Conservation (phyloP, 2,113 vertebrate species). For the Clupea harengus region DNA sequence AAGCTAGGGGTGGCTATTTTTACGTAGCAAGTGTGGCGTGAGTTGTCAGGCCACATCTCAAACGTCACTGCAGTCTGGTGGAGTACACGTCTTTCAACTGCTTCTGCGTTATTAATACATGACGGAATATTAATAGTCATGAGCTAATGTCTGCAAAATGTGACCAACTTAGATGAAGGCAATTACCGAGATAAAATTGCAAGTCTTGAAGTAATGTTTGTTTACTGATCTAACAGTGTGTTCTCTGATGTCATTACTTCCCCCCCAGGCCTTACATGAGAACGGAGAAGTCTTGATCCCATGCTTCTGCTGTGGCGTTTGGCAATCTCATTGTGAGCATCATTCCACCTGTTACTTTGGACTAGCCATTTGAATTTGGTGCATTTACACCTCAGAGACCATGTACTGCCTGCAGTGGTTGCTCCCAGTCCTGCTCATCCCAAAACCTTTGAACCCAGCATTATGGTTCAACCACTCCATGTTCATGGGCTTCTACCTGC, state of each 20-base stretch:
- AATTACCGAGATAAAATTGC: not conserved
- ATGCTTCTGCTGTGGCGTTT: slow-evolving; percentile 31
- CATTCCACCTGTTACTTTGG: slow-evolving; percentile 11
- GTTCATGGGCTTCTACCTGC: slow-evolving; percentile 99
- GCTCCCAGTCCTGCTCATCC: slow-evolving; percentile 96
- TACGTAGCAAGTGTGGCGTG: not conserved
- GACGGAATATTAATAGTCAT: not conserved
- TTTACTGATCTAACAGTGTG: not conserved
- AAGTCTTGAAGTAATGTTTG: not conserved
- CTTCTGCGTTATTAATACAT: not conserved
- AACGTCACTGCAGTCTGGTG: not conserved
- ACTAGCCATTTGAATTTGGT: slow-evolving; percentile 35
- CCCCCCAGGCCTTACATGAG: slow-evolving; percentile 44
- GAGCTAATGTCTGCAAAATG: not conserved
- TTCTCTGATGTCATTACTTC: not conserved
- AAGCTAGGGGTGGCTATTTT: not conserved
- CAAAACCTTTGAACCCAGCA: slow-evolving; percentile 96
- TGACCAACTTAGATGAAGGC: not conserved
- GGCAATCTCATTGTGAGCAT: slow-evolving; percentile 28
- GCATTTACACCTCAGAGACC: slow-evolving; percentile 33
- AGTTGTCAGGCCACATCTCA: not conserved
- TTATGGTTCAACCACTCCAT: slow-evolving; percentile 99
- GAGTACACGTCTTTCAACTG: not conserved
- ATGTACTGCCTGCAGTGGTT: slow-evolving; percentile 99
- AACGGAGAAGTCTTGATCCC: slow-evolving; percentile 31